These are phyloP conservation scores for Cryptops parisi DNA, from an alignment of 2,888 invertebrate genomes.

Conservation along the genomic window DNA sequence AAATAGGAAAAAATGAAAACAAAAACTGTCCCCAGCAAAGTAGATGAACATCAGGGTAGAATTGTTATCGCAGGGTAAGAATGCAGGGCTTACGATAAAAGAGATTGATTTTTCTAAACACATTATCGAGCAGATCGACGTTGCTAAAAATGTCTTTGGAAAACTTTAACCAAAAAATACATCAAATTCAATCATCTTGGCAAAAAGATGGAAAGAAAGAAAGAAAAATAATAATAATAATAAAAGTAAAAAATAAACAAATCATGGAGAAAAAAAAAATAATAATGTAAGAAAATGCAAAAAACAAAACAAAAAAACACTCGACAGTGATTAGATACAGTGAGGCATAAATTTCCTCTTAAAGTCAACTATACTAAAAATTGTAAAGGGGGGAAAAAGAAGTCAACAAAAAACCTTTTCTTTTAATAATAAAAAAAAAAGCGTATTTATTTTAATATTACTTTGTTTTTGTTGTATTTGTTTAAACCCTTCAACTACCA, in stretches of 20 bases:
- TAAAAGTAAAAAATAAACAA: slow-evolving; percentile 6
- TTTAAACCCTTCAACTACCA: too few relatives aligned
- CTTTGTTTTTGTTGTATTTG: too few relatives aligned
- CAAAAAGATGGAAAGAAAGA: too few relatives aligned
- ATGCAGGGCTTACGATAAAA: slow-evolving; percentile 9
- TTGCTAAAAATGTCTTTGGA: too few relatives aligned
- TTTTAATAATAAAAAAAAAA: too few relatives aligned
- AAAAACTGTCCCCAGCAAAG: too few relatives aligned
- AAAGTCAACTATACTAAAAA: neutral
- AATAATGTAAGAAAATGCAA: neutral
- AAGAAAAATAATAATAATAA: too few relatives aligned
- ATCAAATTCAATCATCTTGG: too few relatives aligned
- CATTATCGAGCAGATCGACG: too few relatives aligned
- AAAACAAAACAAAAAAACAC: slow-evolving; percentile 1
- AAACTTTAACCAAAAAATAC: too few relatives aligned
- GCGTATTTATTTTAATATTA: too few relatives aligned
- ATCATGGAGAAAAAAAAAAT: slow-evolving; percentile 2
- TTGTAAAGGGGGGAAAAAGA: neutral
- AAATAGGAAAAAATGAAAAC: neutral
- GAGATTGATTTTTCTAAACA: neutral
- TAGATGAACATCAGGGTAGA: slow-evolving; percentile 7
- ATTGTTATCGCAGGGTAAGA: slow-evolving; percentile 8
- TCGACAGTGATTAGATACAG: slow-evolving; percentile 12
- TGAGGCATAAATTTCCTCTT: slow-evolving; percentile 1
- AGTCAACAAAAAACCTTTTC: too few relatives aligned